Percentiles rank a stretch among this genome's conserved stretches.
Evolutionary conservation across 1,140 invertebrate species (phyloP).

Genomic region (Drosophila parvula): DNA sequence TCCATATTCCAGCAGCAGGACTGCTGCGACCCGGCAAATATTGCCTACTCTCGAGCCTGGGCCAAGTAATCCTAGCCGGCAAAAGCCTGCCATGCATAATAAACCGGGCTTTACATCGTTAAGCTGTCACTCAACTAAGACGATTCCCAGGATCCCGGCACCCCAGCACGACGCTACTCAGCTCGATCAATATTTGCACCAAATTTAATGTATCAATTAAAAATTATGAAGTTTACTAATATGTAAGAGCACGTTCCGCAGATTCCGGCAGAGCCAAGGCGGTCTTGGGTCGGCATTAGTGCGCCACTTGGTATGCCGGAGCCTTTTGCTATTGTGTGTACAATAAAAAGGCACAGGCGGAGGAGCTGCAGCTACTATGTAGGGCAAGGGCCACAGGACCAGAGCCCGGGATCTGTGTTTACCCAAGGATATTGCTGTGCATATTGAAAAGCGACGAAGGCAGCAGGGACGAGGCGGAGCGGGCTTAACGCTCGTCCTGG

Average conservation of each 20-base stretch:
- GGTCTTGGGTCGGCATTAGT: conserved; percentile 59
- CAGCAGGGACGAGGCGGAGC: conserved; percentile 45
- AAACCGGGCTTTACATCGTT: conserved; percentile 78
- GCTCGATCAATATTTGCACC: conserved; percentile 75
- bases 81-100: conserved; percentile 67
- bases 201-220: conserved; percentile 84
- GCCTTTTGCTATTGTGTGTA: conserved; percentile 72
- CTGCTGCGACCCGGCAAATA: conserved; percentile 31
- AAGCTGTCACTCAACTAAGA: conserved; percentile 77
- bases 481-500: conserved; percentile 70
- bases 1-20: not conserved
- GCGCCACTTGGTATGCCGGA: conserved; percentile 69
- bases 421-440: conserved; percentile 81
- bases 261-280: conserved; percentile 24
- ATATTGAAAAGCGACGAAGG: conserved; percentile 75
- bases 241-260: conserved; percentile 81
- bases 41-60: conserved; percentile 25
- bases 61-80: conserved; percentile 56
- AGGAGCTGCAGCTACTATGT: conserved; percentile 2
- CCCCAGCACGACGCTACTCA: conserved; percentile 12
- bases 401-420: conserved; percentile 66
- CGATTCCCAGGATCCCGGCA: conserved; percentile 2
- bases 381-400: conserved; percentile 11
- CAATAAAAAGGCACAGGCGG: conserved; percentile 69
- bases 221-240: conserved; percentile 84